Conservation (phyloP, 2,113 vertebrate species). For the Pelmatolapia mariae region DNA sequence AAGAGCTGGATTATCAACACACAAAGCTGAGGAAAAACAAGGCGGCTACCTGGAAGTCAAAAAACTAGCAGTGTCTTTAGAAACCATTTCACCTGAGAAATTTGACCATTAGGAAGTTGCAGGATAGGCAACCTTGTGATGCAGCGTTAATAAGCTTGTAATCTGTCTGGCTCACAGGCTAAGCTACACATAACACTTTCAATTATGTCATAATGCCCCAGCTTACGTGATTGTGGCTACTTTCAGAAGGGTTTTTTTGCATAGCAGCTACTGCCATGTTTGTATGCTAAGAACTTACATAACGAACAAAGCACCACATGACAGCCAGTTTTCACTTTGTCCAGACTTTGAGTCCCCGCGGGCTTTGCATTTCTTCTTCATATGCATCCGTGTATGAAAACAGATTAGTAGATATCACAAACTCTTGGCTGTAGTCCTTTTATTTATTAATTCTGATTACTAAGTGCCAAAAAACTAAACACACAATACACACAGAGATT, state of each 20-base stretch:
- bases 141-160: not conserved
- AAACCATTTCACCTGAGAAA: not conserved
- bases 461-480: not conserved
- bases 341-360: not conserved
- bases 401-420: not conserved
- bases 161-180: not conserved
- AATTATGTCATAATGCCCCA: slow-evolving; percentile 5
- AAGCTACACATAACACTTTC: slow-evolving; percentile 13
- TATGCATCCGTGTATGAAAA: not conserved
- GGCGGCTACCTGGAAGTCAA: not conserved
- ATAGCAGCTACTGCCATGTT: not conserved
- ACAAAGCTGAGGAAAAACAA: not conserved
- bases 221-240: not conserved
- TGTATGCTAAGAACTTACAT: not conserved
- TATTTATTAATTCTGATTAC: not conserved
- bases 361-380: not conserved
- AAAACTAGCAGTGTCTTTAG: not conserved
- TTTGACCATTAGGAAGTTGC: not conserved
- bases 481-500: not conserved
- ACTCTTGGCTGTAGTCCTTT: not conserved
- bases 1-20: not conserved
- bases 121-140: not conserved
- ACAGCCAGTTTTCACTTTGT: not conserved
- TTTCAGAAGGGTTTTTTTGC: not conserved
- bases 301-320: slow-evolving; percentile 1